phyloP scores from a whole-genome alignment of 1,140 invertebrate species.

The Drosophila willistoni region DNA sequence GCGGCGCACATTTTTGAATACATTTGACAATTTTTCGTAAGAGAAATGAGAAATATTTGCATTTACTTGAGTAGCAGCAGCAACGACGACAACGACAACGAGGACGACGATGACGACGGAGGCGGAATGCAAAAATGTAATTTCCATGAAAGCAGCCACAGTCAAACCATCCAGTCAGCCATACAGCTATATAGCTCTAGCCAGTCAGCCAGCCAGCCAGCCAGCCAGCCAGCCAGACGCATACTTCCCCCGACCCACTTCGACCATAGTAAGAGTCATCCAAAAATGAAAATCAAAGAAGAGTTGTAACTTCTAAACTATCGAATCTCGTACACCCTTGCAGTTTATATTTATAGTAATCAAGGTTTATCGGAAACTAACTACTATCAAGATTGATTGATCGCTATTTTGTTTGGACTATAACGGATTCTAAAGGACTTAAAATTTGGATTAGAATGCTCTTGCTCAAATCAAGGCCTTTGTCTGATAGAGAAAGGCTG shows the following conservation, averaged over 20 bases:
- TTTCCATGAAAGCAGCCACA: constrained; percentile 73
- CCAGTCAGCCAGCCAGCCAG: too few species aligned
- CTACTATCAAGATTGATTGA: too few species aligned
- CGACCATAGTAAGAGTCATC: constrained; percentile 31
- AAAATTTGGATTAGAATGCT: too few species aligned
- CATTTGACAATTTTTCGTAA: constrained; percentile 79
- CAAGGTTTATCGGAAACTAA: too few species aligned
- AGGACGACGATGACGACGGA: constrained; percentile 23
- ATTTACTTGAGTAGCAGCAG: constrained; percentile 79
- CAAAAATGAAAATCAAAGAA: background rate
- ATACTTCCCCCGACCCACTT: constrained; percentile 7
- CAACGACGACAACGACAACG: constrained; percentile 18
- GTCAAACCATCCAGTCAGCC: constrained; percentile 13
- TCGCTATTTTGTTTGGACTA: too few species aligned
- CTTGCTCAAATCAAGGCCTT: too few species aligned
- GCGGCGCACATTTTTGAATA: constrained; percentile 80
- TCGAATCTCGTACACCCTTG: background rate
- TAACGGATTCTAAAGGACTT: too few species aligned
- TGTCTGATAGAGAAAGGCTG: too few species aligned
- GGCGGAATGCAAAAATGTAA: constrained; percentile 76
- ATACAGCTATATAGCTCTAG: background rate
- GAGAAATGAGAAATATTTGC: constrained; percentile 81
- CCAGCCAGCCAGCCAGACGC: constrained; percentile 11
- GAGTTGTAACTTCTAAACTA: background rate
- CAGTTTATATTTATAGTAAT: background rate